Conservation (phyloP, 2,888 invertebrate genomes). For the Microchrysa polita region DNA sequence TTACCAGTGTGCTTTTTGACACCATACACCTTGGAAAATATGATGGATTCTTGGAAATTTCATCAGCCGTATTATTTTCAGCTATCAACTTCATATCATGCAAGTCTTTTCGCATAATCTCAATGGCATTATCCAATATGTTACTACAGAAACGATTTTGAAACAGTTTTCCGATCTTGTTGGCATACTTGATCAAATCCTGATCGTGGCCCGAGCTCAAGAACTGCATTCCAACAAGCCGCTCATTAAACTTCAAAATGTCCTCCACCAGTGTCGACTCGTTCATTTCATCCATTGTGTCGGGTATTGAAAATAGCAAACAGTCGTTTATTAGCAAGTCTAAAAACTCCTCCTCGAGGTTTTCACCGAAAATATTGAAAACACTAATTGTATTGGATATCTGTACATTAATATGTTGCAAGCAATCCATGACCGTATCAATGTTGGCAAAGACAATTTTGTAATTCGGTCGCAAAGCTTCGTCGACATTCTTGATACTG, state of each 20-base stretch:
- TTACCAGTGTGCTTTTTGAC: constrained; percentile 64
- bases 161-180: constrained; percentile 79
- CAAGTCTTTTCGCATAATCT: constrained; percentile 82
- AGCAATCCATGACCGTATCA: constrained; percentile 56
- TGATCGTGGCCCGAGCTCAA: constrained; percentile 65
- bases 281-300: constrained; percentile 75
- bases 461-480: constrained; percentile 60
- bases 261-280: constrained; percentile 72
- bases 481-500: constrained; percentile 53
- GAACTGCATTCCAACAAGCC: constrained; percentile 70
- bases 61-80: constrained; percentile 60
- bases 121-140: constrained; percentile 74
- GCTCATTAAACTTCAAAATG: constrained; percentile 73
- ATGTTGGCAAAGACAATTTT: constrained; percentile 60
- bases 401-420: constrained; percentile 59
- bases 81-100: constrained; percentile 75
- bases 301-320: constrained; percentile 79
- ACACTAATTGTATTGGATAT: constrained; percentile 57
- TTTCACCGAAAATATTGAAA: constrained; percentile 66
- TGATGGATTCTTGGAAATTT: constrained; percentile 58
- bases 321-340: constrained; percentile 77
- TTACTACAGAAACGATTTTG: constrained; percentile 79
- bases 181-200: constrained; percentile 74
- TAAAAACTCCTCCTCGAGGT: constrained; percentile 70
- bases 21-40: constrained; percentile 63